Base-by-base conservation (phyloP, 1,140 invertebrate species). In the Melanaphis sacchari region DNA sequence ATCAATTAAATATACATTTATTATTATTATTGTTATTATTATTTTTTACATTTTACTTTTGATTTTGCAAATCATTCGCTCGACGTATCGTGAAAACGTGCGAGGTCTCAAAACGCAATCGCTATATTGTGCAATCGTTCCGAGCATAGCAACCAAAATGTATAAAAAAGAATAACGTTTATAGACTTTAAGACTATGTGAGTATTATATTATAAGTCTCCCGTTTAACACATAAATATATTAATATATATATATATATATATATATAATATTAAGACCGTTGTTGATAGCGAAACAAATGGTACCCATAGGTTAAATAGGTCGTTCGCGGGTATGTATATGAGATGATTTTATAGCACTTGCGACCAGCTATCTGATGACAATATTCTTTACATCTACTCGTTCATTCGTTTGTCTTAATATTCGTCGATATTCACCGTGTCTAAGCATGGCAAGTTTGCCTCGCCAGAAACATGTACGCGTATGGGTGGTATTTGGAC, bases 1-100 rank as follows among this genome's bases (percentile, higher is more conserved):
- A 76, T 91, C 54, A 36, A 91, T 92, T 92, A 89, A 52, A 89
- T 89, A 40, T 40, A 24, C 88, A 40, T 52, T 54, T 54, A 54
- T 52, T 54, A 54, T 89, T 89, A 24, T 52, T 49, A 21, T 43
- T 8, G 21, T 46, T 49, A 49, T 88, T 40, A 21, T 49, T 49
- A 26, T n/a, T 88, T 41, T 89, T 89, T 52, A 38, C 26, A 31
- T 85, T 31, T 41, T 31, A 41, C 26, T 85, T 85, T 31, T 85
- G 22, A 36, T 88, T 49, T 49, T 36, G 43, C 43, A 88, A 88
- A 88, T 49, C n/a, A 49, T 49, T 49, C 21, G 43, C n/a, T 49
- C 43, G 31, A 36, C 43, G 87, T 49, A 49, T 21, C 46, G 87
- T n/a, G 0, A 88, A 88, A 88, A 88, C 43, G 43, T 88, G 87